Conservation (phyloP, 2,888 invertebrate species). For the Abrostola triplasia region DNA sequence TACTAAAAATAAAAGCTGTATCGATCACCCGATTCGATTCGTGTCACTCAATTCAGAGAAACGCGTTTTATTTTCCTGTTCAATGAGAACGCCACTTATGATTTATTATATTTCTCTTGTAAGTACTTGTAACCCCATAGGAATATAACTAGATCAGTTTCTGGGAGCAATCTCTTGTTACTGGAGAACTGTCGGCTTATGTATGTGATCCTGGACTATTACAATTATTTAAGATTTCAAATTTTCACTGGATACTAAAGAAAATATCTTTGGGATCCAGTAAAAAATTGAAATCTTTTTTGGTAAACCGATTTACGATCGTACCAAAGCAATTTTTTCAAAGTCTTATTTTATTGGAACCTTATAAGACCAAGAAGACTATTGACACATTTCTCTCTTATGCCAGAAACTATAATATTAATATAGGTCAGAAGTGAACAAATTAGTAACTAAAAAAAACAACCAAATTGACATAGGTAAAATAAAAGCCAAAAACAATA, state of each 20-base stretch:
- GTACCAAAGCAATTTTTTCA: too few relatives aligned
- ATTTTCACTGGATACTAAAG: too few relatives aligned
- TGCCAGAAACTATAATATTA: too few relatives aligned
- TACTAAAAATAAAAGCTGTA: conserved; percentile 57
- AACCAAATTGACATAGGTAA: conserved; percentile 6
- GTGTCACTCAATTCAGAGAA: conserved; percentile 63
- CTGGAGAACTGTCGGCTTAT: conserved; percentile 5
- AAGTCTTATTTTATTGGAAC: too few relatives aligned
- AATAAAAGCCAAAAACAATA: conserved; percentile 72
- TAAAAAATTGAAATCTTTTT: too few relatives aligned
- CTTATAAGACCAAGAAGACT: too few relatives aligned
- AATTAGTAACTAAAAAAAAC: conserved; percentile 8
- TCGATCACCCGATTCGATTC: conserved; percentile 61
- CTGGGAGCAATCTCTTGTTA: conserved; percentile 16
- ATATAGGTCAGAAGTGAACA: background rate
- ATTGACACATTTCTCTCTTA: too few relatives aligned
- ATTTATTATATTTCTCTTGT: conserved; percentile 67
- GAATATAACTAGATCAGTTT: conserved; percentile 34
- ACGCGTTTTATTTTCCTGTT: conserved; percentile 81
- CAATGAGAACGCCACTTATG: conserved; percentile 76
- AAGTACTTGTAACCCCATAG: conserved; percentile 42
- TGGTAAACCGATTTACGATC: too few relatives aligned
- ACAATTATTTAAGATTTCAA: too few relatives aligned
- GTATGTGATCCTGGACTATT: background rate
- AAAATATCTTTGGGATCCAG: too few relatives aligned